Evolutionary conservation across 2,888 invertebrate species (phyloP).

Genomic region (Frankliniella intonsa): DNA sequence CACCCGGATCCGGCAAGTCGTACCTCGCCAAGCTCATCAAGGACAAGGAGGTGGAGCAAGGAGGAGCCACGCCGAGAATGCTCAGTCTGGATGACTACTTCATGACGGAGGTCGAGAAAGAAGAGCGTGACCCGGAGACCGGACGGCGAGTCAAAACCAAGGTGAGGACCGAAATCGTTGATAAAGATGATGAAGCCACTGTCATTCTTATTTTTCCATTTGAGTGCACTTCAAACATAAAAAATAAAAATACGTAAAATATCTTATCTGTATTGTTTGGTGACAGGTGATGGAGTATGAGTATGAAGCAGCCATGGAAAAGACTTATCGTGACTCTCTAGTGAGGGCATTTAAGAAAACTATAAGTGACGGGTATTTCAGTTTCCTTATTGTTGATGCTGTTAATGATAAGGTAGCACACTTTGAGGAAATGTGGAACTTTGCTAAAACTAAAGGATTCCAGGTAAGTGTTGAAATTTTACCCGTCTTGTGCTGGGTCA

Average conservation of each 20-base stretch:
- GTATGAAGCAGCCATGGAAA: constrained; percentile 79
- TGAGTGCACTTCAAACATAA: neutral
- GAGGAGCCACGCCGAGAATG: constrained; percentile 84
- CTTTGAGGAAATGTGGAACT: constrained; percentile 85
- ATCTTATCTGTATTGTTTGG: constrained; percentile 30
- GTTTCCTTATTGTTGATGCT: constrained; percentile 89
- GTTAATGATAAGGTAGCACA: constrained; percentile 75
- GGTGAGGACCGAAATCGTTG: constrained; percentile 43
- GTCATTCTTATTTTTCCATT: constrained; percentile 38
- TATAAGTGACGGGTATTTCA: constrained; percentile 82
- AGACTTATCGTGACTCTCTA: constrained; percentile 72
- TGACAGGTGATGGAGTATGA: constrained; percentile 75
- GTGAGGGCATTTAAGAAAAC: constrained; percentile 87
- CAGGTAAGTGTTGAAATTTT: constrained; percentile 56
- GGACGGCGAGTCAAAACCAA: constrained; percentile 65
- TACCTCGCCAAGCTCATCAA: constrained; percentile 84
- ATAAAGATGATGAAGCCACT: neutral
- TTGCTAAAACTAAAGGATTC: constrained; percentile 77
- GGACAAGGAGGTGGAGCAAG: constrained; percentile 72
- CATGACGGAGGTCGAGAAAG: constrained; percentile 77
- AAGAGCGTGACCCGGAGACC: constrained; percentile 62
- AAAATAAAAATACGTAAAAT: constrained; percentile 29
- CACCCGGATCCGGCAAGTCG: constrained; percentile 93
- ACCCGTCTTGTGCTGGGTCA: neutral
- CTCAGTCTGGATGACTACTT: constrained; percentile 95